Evolutionary conservation across 2,797 vertebrate species (phyloP).

Genomic region (Falco novaeseelandiae): DNA sequence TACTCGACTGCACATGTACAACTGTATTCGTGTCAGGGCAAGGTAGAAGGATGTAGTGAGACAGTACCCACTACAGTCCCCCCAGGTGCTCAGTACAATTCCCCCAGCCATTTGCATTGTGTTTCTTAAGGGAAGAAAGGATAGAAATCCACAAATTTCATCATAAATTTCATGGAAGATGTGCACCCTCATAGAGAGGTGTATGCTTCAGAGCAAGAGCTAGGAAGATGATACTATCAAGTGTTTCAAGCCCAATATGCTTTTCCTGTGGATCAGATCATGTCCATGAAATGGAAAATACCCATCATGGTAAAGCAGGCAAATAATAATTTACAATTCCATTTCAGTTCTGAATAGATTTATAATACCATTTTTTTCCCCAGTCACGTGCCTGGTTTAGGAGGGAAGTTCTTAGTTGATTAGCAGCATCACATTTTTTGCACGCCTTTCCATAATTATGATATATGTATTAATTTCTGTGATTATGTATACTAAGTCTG

Average conservation of each 20-base stretch:
- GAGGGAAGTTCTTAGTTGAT: neutral
- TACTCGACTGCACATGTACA: neutral
- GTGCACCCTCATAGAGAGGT: accelerated
- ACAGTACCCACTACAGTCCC: neutral
- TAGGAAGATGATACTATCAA: neutral
- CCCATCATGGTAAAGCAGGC: neutral
- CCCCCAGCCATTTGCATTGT: neutral
- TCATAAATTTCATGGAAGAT: neutral
- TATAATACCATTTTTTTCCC: neutral
- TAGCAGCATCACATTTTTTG: neutral
- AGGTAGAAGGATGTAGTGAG: neutral
- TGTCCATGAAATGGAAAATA: neutral
- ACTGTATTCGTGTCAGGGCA: neutral
- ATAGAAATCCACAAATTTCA: neutral
- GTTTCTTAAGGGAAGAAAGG: neutral
- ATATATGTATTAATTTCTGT: neutral
- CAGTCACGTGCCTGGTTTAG: neutral
- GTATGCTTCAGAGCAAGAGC: neutral
- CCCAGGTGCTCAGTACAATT: neutral
- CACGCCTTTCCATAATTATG: neutral
- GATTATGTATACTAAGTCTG: neutral
- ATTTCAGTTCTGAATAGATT: neutral
- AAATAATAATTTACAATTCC: neutral
- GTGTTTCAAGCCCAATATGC: neutral
- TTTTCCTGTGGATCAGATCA: neutral